Base-by-base conservation (phyloP, 2,888 invertebrate species). In the Drosophila kuntzei region DNA sequence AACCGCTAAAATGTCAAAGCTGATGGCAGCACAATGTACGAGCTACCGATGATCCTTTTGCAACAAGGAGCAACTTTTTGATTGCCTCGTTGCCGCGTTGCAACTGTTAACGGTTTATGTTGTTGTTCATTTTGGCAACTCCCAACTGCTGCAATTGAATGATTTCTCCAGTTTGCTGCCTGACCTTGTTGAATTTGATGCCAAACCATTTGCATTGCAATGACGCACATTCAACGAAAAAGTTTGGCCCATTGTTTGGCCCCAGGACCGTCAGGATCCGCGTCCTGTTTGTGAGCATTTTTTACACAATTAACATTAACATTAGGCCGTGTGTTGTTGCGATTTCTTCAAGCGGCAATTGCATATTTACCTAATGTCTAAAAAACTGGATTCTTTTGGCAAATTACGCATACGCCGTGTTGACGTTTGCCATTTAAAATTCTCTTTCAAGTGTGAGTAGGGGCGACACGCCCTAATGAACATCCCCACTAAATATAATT, bases 231-330 rank as follows among this genome's bases (percentile, higher is more conserved):
- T 41, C 58, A 34, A 18, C 4, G 32, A 25, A 50, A 68, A 80
- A 72, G 25, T 66, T 65, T 41, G 14, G 43, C 50, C 37, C 62
- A 71, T 44, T 51, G 43, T 69, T 58, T 25, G 41, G n/a, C 12
- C 11, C 9, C 32, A 22, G 44, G 25, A 43, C 7, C 4, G n/a
- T 39, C 50, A 55, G 43, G 50, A 53, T 57, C 6, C 32, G 18
- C 25, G 36, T 57, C 22, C 11, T 54, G 27, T 25, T 46, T 36
- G 12, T 16, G 8, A 39, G 54, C 7, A 65, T 62, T 71, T 76
- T 47, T 76, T 76, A 82, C 79, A 69, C 67, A 76, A 79, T 76
- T 79, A 79, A 72, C 77, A 74, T 87, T 75, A 66, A 65, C 66
- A 69, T 61, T 47, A 49, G 39, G 44, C 14, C 25, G 18, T 29